Conservation (phyloP, 2,888 invertebrate species). For the Acanthococcus lagerstroemiae region DNA sequence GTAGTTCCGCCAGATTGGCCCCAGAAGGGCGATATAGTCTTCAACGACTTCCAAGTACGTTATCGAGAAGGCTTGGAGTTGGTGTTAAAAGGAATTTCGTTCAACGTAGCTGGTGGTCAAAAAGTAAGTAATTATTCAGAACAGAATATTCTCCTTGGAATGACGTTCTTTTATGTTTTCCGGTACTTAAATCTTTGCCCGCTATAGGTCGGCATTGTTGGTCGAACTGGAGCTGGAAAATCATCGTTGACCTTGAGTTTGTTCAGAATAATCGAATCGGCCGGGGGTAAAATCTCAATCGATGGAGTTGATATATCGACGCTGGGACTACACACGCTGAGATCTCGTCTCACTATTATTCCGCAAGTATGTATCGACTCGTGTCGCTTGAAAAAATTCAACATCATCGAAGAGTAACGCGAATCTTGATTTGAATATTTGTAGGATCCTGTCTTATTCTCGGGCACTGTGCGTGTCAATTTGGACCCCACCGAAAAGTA, state of each 20-base stretch:
- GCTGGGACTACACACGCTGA: slow-evolving; percentile 73
- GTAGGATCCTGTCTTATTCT: slow-evolving; percentile 89
- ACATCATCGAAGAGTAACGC: too few relatives aligned
- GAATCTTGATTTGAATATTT: not conserved
- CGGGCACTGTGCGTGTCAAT: slow-evolving; percentile 80
- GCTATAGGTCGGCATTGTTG: slow-evolving; percentile 84
- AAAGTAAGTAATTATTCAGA: too few relatives aligned
- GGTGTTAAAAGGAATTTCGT: slow-evolving; percentile 69
- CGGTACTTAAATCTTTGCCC: too few relatives aligned
- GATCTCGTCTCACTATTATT: slow-evolving; percentile 50
- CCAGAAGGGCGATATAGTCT: slow-evolving; percentile 62
- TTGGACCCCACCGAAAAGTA: slow-evolving; percentile 78
- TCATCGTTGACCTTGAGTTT: slow-evolving; percentile 77
- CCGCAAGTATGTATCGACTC: slow-evolving; percentile 42
- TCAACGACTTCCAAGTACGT: slow-evolving; percentile 71
- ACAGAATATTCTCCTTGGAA: too few relatives aligned
- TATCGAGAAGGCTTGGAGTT: slow-evolving; percentile 80
- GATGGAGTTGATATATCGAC: slow-evolving; percentile 71
- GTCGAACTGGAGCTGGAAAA: slow-evolving; percentile 85
- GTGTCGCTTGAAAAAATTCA: too few relatives aligned
- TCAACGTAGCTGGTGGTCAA: slow-evolving; percentile 68
- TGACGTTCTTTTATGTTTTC: too few relatives aligned
- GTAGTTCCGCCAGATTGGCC: slow-evolving; percentile 58
- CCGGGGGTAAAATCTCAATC: slow-evolving; percentile 68
- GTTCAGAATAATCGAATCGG: slow-evolving; percentile 81